Evolutionary conservation across 2,888 invertebrate genomes (phyloP).

Genomic region (Podabrus alpinus): DNA sequence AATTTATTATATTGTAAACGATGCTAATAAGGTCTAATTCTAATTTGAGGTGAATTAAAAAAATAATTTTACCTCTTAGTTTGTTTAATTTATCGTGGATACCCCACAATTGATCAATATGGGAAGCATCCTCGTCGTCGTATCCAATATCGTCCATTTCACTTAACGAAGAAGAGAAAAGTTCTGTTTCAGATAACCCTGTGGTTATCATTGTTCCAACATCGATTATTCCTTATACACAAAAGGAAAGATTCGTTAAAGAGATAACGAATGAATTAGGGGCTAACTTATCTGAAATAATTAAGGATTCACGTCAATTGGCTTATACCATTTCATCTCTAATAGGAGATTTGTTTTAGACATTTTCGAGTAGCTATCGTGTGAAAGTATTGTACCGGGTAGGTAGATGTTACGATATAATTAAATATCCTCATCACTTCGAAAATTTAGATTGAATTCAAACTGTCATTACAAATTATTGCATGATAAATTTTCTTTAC

Average conservation of each 20-base stretch:
- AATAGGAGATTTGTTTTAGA: not conserved
- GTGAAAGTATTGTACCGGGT: not conserved
- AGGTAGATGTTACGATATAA: no score
- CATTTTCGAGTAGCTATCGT: not conserved
- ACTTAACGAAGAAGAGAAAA: slow-evolving; percentile 34
- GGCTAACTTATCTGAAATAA: slow-evolving; percentile 7
- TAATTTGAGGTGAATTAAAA: not conserved
- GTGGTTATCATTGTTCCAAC: not conserved
- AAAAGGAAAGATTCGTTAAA: not conserved
- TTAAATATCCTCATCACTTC: not conserved
- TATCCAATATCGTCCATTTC: not conserved
- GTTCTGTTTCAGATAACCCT: slow-evolving; percentile 23
- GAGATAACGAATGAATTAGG: not conserved
- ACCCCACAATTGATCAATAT: slow-evolving; percentile 47
- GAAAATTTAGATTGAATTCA: not conserved
- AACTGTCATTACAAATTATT: not conserved
- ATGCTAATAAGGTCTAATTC: not conserved
- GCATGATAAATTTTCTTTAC: not conserved
- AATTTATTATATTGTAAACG: not conserved
- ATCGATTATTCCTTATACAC: not conserved
- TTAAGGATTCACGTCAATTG: not conserved
- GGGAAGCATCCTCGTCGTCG: slow-evolving; percentile 36
- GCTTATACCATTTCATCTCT: not conserved
- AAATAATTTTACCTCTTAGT: slow-evolving; percentile 42
- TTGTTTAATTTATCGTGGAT: slow-evolving; percentile 46